Evolutionary conservation across 2,113 vertebrate species (phyloP).

Genomic region (Colistium nudipinnis): DNA sequence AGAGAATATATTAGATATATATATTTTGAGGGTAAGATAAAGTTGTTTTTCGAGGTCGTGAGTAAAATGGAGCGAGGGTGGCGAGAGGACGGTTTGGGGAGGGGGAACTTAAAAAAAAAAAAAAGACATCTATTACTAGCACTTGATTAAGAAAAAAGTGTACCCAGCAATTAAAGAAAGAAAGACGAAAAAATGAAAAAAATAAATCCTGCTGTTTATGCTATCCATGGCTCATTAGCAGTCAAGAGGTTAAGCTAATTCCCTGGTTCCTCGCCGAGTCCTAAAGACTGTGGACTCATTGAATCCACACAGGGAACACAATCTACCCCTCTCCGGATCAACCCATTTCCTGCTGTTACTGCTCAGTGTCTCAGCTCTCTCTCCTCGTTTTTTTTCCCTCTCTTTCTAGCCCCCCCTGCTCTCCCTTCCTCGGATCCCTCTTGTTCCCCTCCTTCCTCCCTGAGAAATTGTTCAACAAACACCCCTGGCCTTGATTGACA

Average conservation of each 20-base stretch:
- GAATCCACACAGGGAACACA: slow-evolving; percentile 78
- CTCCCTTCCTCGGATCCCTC: slow-evolving; percentile 20
- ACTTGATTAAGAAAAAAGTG: slow-evolving; percentile 82
- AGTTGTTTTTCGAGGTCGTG: slow-evolving; percentile 65
- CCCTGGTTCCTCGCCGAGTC: slow-evolving; percentile 74
- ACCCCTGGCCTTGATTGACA: slow-evolving; percentile 81
- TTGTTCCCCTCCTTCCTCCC: slow-evolving; percentile 48
- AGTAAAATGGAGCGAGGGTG: slow-evolving; percentile 40
- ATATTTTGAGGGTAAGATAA: slow-evolving; percentile 77
- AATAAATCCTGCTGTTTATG: slow-evolving; percentile 76
- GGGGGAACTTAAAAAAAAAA: slow-evolving; percentile 50
- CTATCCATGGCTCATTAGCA: slow-evolving; percentile 80
- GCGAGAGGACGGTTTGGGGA: slow-evolving; percentile 34
- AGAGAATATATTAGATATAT: slow-evolving; percentile 82
- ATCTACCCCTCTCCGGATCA: slow-evolving; percentile 72
- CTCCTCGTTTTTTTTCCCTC: slow-evolving; percentile 8
- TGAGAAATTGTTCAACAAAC: slow-evolving; percentile 72
- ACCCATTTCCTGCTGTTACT: slow-evolving; percentile 71
- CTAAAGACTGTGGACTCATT: slow-evolving; percentile 79
- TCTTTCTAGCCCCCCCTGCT: slow-evolving; percentile 1
- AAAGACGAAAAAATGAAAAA: slow-evolving; percentile 3
- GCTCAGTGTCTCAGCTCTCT: slow-evolving; percentile 65
- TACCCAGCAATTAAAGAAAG: slow-evolving; percentile 77
- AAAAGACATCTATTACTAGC: slow-evolving; percentile 73
- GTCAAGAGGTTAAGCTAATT: slow-evolving; percentile 80